Evolutionary conservation across 2,888 invertebrate genomes (phyloP), one percentile per base, ranked within the genome.

Genomic region (Corbicula japonica): DNA sequence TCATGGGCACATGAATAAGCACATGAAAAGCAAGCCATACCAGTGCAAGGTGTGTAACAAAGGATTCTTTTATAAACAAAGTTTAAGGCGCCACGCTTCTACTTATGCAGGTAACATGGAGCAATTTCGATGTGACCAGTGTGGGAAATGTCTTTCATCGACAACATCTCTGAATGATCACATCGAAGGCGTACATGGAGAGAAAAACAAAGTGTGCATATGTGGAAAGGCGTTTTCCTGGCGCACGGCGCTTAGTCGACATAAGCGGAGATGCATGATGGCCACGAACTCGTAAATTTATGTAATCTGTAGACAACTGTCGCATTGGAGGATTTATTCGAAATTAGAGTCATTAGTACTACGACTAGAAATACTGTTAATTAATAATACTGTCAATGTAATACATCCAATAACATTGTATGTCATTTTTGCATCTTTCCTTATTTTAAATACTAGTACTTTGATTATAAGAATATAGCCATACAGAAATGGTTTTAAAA

Each of bases 1-100:
- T 23, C 12, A 63, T 30, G 63, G 63, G 10, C 63, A 63, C 30
- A 63, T 63, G 48, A 63, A 48, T 21, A 63, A 30, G 30, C 44
- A 63, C 21, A 30, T 23, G 10, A 8, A 48, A 1, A 48, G 10
- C 21, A 48, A 46, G 50, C 30, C 38, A 12, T 63, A 23, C 21
- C 6, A 41, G 41, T 61, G 63, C 23, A 63, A 10, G 21, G 8
- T 48, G 28, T 63, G 44, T 18, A 12, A 8, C n/a, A 63, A 50
- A n/a, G 2, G n/a, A 8, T 63, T 48, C 44, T 44, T 32, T 23
- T 63, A 63, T 32, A 46, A 46, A 48, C 28, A 38, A 30, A 63
- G 34, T 32, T n/a, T 63, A 21, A 38, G 21, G 4, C 12, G 28
- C 4, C 63, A 48, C 32, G 34, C 23, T 10, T 5, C 5, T 12